phyloP scores from a whole-genome alignment of 2,113 vertebrate genomes.

The Mohoua ochrocephala region DNA sequence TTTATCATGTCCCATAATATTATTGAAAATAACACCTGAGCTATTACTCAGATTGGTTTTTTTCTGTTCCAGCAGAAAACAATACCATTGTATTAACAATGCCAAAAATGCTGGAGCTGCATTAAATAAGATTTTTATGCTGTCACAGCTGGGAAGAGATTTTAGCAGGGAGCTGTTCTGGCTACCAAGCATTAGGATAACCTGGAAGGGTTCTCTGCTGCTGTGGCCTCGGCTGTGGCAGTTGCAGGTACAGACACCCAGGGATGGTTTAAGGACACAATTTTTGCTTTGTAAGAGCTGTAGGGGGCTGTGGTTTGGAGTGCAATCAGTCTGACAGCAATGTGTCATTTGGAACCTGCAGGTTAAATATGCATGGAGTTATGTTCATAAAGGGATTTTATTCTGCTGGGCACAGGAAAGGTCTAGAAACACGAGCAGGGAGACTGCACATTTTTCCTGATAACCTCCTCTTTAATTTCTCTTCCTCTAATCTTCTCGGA shows the following conservation, averaged over 20 bases:
- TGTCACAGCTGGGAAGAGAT: background rate
- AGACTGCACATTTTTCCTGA: background rate
- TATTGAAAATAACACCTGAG: background rate
- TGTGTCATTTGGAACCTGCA: background rate
- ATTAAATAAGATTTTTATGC: background rate
- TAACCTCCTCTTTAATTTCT: background rate
- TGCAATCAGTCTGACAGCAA: background rate
- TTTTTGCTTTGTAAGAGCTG: background rate
- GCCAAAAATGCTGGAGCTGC: background rate
- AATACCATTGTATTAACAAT: background rate
- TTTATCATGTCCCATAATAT: background rate
- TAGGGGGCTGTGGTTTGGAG: background rate
- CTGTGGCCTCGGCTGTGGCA: background rate
- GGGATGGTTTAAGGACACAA: background rate
- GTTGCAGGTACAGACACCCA: rapidly evolving
- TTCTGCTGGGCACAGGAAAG: background rate
- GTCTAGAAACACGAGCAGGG: background rate
- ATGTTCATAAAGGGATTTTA: background rate
- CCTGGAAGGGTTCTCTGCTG: background rate
- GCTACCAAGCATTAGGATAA: background rate
- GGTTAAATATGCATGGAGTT: rapidly evolving
- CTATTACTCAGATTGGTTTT: background rate
- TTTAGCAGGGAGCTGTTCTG: background rate
- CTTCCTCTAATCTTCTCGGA: background rate
- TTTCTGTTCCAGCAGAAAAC: background rate